Conservation (phyloP, 2,797 vertebrate genomes). For the Bovichtus variegatus region DNA sequence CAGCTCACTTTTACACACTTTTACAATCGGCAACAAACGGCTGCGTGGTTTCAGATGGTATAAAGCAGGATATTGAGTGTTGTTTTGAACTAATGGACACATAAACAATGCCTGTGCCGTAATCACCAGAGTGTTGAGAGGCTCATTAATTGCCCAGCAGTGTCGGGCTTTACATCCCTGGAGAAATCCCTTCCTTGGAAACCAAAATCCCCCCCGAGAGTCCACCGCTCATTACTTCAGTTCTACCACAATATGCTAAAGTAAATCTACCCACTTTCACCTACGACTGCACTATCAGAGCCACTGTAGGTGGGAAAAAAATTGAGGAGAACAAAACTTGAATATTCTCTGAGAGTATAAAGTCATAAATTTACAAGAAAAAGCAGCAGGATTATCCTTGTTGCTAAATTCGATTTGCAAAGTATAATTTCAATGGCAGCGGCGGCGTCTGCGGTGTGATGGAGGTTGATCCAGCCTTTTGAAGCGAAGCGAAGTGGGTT, state of each 20-base stretch:
- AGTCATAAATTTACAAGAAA: no score
- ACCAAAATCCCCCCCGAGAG: not conserved
- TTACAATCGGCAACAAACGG: not conserved
- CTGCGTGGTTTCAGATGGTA: not conserved
- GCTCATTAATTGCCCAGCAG: constrained; percentile 44
- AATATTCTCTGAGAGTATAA: no score
- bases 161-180: constrained; percentile 38
- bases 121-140: constrained; percentile 44
- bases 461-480: no score
- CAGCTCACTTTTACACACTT: not conserved
- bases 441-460: no score
- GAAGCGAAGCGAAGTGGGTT: no score
- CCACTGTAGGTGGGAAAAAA: no score
- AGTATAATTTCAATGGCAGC: no score
- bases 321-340: no score
- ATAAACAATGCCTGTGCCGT: constrained; percentile 65
- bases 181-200: constrained; percentile 26
- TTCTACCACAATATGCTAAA: not conserved
- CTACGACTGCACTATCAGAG: no score
- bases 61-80: not conserved
- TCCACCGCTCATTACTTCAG: constrained; percentile 15
- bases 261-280: not conserved
- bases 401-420: no score
- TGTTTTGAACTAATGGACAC: constrained; percentile 29
- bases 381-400: no score